Percentiles rank a stretch among this genome's conserved stretches.
phyloP scores from a whole-genome alignment of 2,888 invertebrate genomes.

The Homarus gammarus region DNA sequence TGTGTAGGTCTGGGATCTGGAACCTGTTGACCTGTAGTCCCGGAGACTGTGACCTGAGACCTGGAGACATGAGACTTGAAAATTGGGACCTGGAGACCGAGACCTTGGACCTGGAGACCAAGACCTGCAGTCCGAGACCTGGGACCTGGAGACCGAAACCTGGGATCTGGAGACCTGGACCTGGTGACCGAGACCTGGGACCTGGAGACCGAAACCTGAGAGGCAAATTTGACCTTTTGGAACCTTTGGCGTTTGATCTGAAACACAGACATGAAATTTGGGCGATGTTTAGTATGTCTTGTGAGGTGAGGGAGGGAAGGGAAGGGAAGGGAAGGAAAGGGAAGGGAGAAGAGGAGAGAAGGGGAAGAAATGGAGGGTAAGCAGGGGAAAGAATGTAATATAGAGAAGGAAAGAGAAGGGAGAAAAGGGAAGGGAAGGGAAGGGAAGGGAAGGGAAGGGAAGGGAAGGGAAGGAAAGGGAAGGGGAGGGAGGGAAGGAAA shows the following conservation, averaged over 20 bases:
- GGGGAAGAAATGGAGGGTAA: no score
- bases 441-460: background rate
- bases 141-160: no score
- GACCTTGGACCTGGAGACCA: background rate
- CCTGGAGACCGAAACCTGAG: background rate
- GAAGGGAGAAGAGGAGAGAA: background rate
- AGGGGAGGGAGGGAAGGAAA: background rate
- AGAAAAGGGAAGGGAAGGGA: no score
- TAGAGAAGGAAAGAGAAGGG: background rate
- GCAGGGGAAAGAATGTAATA: background rate
- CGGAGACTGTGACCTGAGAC: no score
- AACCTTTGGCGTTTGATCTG: no score
- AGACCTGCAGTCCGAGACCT: background rate
- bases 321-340: background rate
- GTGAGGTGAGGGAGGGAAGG: background rate
- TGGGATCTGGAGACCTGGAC: no score
- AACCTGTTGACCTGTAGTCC: background rate
- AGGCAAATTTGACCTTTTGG: no score
- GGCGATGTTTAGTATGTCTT: background rate
- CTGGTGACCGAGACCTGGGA: background rate
- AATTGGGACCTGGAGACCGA: background rate
- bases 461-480: background rate
- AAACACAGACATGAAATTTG: no score
- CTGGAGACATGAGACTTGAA: no score
- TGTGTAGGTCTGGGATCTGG: background rate